Percentiles rank a stretch among this genome's conserved stretches.
phyloP scores from a whole-genome alignment of 2,888 invertebrate species.

The Bugula neritina region DNA sequence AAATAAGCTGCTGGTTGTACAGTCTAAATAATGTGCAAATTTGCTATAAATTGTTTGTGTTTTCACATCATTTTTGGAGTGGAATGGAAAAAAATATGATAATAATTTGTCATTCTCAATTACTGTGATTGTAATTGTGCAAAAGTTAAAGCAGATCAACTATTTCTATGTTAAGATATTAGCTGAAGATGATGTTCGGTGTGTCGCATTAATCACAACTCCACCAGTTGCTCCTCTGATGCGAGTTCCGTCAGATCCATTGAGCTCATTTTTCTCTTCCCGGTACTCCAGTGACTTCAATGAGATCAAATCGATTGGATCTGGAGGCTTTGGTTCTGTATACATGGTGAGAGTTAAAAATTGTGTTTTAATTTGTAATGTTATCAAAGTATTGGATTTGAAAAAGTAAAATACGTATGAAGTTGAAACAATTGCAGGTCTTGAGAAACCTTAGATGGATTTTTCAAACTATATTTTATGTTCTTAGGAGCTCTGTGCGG shows the following conservation, averaged over 20 bases:
- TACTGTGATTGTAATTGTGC: too few relatives aligned
- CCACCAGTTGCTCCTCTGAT: neutral
- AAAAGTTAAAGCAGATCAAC: too few relatives aligned
- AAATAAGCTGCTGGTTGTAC: too few relatives aligned
- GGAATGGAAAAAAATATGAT: neutral
- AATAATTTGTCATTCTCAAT: neutral
- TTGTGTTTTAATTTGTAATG: too few relatives aligned
- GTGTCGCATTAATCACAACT: neutral
- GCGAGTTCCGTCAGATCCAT: slow-evolving; percentile 1
- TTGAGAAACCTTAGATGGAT: too few relatives aligned
- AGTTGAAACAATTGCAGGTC: too few relatives aligned
- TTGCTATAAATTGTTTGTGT: neutral
- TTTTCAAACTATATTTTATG: too few relatives aligned
- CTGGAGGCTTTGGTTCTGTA: slow-evolving; percentile 24
- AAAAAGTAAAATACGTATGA: too few relatives aligned
- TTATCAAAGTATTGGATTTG: too few relatives aligned
- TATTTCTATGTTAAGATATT: neutral
- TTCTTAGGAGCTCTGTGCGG: too few relatives aligned
- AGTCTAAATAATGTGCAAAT: neutral
- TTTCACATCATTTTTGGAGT: neutral
- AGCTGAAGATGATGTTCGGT: neutral
- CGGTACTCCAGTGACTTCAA: slow-evolving; percentile 26
- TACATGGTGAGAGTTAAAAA: slow-evolving; percentile 7
- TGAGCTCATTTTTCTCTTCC: slow-evolving; percentile 17
- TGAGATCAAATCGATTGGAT: slow-evolving; percentile 13